Evolutionary conservation across 2,113 vertebrate genomes (phyloP), one percentile per base, ranked within the genome.

Genomic region (Cryptoleucopteryx plumbea): DNA sequence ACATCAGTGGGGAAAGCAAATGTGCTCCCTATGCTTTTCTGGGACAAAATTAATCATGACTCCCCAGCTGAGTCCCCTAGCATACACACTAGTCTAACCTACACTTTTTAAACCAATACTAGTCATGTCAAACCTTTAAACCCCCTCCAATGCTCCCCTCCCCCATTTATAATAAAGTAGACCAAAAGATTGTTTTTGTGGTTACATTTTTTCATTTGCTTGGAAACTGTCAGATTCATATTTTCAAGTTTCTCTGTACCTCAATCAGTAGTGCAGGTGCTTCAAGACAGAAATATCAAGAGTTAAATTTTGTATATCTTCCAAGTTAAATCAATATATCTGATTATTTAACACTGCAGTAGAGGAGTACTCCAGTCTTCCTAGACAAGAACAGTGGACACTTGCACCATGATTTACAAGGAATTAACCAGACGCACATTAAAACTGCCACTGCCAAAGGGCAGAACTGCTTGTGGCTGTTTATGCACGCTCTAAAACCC

Each of bases 91-190:
- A 73, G 42, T 9, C n/a, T 40, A 90, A 78, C 5, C 11, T 26
- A n/a, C n/a, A 32, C 11, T 79, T 81, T 47, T 13, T 34, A 53
- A 91, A 38, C 4, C 29, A 22, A 0, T 42, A 42, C 36, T 50
- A 86, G 10, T 48, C 48, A 38, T 3, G 5, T 7, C 21, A 73
- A 65, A 42, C 11, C 27, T 83, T 83, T 45, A 77, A 66, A 2
- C 3, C 0, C 15, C 20, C 23, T 53, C n/a, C 42, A n/a, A 6
- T 13, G 27, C 4, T 6, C 4, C 6, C 15, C 21, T 7, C 7
- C 9, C 5, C 8, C 16, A 16, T n/a, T 56, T 19, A 31, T 7
- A 93, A 63, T 20, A 71, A 75, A 6, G 40, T 9, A 92, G 27
- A 34, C 4, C 11, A 65, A 72, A 85, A 31, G 11, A 48, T 2